These are phyloP conservation scores for Karalla daura DNA, from an alignment of 2,797 vertebrate species.

Conservation along the genomic window DNA sequence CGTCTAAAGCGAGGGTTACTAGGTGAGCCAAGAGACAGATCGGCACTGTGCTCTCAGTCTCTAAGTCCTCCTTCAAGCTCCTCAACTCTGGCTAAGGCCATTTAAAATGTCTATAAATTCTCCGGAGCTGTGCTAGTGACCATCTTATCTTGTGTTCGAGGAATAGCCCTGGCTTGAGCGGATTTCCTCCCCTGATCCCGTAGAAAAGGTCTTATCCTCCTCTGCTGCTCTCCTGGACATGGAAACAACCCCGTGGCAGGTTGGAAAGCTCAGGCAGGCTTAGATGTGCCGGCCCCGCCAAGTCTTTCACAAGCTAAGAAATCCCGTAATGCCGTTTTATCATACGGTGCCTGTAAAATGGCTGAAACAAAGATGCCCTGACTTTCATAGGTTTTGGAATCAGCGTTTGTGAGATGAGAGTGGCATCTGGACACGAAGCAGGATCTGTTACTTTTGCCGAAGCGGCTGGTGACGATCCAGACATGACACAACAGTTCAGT, in stretches of 20 bases:
- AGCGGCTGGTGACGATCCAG: neutral
- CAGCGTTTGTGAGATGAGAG: neutral
- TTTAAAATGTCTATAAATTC: constrained; percentile 79
- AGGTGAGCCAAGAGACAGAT: constrained; percentile 72
- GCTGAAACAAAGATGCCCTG: neutral
- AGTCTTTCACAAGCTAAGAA: constrained; percentile 35
- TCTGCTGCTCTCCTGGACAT: constrained; percentile 55
- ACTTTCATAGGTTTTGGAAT: neutral
- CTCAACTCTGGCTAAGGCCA: constrained; percentile 69
- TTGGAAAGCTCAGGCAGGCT: constrained; percentile 66
- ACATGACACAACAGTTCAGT: constrained; percentile 27
- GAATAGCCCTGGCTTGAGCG: constrained; percentile 59
- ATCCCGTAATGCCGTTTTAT: constrained; percentile 23
- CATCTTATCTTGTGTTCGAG: constrained; percentile 76
- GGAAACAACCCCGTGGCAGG: constrained; percentile 57
- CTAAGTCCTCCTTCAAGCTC: constrained; percentile 70
- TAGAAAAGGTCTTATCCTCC: constrained; percentile 74
- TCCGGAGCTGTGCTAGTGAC: constrained; percentile 59
- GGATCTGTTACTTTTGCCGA: neutral
- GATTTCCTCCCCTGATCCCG: constrained; percentile 80
- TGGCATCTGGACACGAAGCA: neutral
- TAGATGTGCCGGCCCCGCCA: constrained; percentile 49
- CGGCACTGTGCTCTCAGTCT: constrained; percentile 58
- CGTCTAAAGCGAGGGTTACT: constrained; percentile 75
- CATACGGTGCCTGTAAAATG: constrained; percentile 1